Evolutionary conservation across 92 coral and sea anemone species (phyloP), one percentile per base, ranked within the genome.

Genomic region (Phenganax stokvisi): DNA sequence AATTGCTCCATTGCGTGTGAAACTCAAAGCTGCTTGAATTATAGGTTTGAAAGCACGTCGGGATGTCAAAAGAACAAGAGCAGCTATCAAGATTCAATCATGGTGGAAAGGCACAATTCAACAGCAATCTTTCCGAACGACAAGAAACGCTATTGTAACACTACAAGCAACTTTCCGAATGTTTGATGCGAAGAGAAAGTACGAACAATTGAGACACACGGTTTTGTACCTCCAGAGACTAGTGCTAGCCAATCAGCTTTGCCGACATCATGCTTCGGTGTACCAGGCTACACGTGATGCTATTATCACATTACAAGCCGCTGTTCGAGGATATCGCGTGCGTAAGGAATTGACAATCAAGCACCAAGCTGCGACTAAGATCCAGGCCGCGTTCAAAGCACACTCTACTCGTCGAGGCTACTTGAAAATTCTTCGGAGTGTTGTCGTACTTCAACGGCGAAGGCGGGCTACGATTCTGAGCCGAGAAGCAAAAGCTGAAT

Each of bases 1-100:
- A 2, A 37, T 37, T 37, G 47, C 47, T 37, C 47, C 47, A 37
- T 37, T 5, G 47, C 5, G 47, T 1, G 47, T 37, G 5, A 37
- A 37, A 1, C 5, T 37, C 47, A 37, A 37, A 37, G 2, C 47
- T 37, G 47, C 5, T 37, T 37, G 47, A 37, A 37, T 37, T 37
- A 37, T 37, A 37, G 47, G 91, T 29, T 58, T 83, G 82, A 65
- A 77, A 12, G 97, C 90, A 57, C 84, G 98, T 76, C 82, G 68
- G 58, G 70, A 74, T 53, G 90, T 78, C 16, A 81, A 78, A 74
- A 63, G 81, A 82, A 65, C 75, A 28, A 79, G 80, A 27, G 87
- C 90, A 58, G 84, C 89, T 30, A 74, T 91, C 77, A 88, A 81
- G 74, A 72, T 93, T 57, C 98, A 93, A 67, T 69, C 92, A 8